A percentile compares a stretch with the other conserved stretches of the same genome.
Conservation (phyloP, 2,888 invertebrate species). For the Leistus spinibarbis region DNA sequence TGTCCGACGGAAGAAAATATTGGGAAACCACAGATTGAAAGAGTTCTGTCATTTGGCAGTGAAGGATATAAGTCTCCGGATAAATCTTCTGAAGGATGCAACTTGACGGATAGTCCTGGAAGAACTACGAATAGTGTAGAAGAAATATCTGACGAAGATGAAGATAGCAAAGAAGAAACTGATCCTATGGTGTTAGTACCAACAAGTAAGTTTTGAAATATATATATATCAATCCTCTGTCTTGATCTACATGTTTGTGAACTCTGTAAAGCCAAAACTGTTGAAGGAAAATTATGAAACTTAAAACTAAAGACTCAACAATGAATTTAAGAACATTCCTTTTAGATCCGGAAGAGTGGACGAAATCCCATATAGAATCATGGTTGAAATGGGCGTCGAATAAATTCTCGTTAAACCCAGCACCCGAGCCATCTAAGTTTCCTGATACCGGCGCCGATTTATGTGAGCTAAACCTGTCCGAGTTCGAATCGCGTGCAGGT, state of each 20-base stretch:
- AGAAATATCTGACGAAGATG: conserved; percentile 18
- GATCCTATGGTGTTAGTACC: conserved; percentile 55
- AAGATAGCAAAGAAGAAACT: conserved; percentile 41
- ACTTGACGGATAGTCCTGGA: conserved; percentile 15
- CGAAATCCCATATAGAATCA: conserved; percentile 61
- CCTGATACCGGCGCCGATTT: conserved; percentile 64
- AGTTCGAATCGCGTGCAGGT: conserved; percentile 64
- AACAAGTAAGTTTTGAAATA: conserved; percentile 50
- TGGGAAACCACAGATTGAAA: conserved; percentile 5
- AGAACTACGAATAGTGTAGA: conserved; percentile 17
- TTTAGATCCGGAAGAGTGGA: conserved; percentile 70
- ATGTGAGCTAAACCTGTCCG: conserved; percentile 65
- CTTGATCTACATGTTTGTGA: neutral
- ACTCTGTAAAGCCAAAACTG: neutral
- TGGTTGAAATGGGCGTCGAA: conserved; percentile 69
- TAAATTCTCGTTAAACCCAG: conserved; percentile 64
- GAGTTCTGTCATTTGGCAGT: conserved; percentile 25
- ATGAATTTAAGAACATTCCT: neutral
- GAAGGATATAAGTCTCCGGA: conserved; percentile 19
- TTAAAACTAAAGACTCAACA: too few relatives aligned
- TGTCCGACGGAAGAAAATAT: conserved; percentile 4
- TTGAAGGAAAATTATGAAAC: neutral
- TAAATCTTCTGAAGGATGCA: conserved; percentile 5
- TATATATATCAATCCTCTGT: neutral
- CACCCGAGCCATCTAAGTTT: conserved; percentile 61